These are phyloP conservation scores for Papilio elwesi DNA, from an alignment of 2,888 invertebrate species.

Conservation along the genomic window DNA sequence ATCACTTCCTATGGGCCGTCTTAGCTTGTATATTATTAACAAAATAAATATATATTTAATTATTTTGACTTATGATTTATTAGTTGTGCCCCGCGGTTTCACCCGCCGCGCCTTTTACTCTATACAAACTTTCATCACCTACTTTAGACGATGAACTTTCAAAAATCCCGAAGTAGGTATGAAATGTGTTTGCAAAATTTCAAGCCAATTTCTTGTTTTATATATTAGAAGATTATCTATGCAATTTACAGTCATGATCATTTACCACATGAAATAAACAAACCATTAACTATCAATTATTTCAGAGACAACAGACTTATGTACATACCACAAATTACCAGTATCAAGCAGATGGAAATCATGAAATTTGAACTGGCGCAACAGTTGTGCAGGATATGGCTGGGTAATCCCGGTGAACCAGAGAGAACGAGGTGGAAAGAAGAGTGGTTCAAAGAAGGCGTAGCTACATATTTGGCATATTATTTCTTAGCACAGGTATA, in stretches of 20 bases:
- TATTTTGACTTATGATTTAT: too few species aligned
- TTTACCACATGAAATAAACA: neutral
- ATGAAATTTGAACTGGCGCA: slow-evolving; percentile 73
- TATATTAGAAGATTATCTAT: too few species aligned
- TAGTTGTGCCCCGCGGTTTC: too few species aligned
- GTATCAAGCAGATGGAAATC: slow-evolving; percentile 31
- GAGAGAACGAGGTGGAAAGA: slow-evolving; percentile 71
- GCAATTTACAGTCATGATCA: neutral
- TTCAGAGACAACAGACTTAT: slow-evolving; percentile 35
- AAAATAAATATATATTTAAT: too few species aligned
- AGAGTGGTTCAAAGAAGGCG: slow-evolving; percentile 79
- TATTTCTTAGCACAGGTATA: slow-evolving; percentile 70
- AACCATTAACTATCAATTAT: neutral
- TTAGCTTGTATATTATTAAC: too few species aligned
- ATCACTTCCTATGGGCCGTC: too few species aligned
- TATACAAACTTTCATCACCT: too few species aligned
- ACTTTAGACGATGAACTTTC: too few species aligned
- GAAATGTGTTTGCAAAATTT: too few species aligned
- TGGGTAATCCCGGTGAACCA: slow-evolving; percentile 73
- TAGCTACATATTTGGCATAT: slow-evolving; percentile 74
- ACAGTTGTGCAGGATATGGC: slow-evolving; percentile 73
- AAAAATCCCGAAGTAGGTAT: too few species aligned
- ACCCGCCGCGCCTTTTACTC: too few species aligned
- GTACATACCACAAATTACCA: slow-evolving; percentile 27
- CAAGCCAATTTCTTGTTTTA: too few species aligned